Evolutionary conservation across 2,113 vertebrate species (phyloP), one percentile per base, ranked within the genome.

Genomic region (Eonycteris spelaea): DNA sequence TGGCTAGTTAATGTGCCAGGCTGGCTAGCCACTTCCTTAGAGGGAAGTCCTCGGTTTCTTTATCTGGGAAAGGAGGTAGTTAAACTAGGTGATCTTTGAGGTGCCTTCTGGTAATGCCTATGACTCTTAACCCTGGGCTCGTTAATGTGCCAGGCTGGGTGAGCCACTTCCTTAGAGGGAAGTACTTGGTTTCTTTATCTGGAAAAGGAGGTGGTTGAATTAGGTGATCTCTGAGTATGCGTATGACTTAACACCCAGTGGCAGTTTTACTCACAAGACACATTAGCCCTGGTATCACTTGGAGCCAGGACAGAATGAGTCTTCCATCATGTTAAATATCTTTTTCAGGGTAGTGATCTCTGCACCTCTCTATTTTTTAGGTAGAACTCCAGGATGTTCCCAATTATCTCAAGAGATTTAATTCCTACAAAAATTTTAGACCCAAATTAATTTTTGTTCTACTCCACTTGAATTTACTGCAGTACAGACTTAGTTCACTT

Each of bases 361-460:
- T 75, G 9, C 51, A 30, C 43, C 43, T 57, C 48, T 75, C 15
- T 63, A 12, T 86, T 90, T 70, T 67, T 43, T 87, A 30, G 8
- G 5, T 48, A 35, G 38, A 38, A 22, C 30, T 67, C 26, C 18
- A 61, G 63, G 30, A 43, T 73, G 6, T 86, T 87, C 73, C 22
- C 57, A 67, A 2, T 67, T n/a, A 82, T 53, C 68, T 89, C 68
- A 53, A 45, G 80, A 67, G 55, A 33, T 93, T 88, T 79, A 93
- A 78, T 95, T 87, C 80, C 51, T 97, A 78, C 73, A 51, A 87
- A 92, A 82, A 45, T 13, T 38, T 68, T 40, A 74, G 59, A 73
- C 61, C 59, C 86, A 84, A 87, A 85, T 94, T 33, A 74, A 65
- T 55, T 92, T 96, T 90, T 86, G 18, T 82, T 74, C n/a, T 55